Evolutionary conservation across 2,113 vertebrate species (phyloP).

Genomic region (Silurus meridionalis): DNA sequence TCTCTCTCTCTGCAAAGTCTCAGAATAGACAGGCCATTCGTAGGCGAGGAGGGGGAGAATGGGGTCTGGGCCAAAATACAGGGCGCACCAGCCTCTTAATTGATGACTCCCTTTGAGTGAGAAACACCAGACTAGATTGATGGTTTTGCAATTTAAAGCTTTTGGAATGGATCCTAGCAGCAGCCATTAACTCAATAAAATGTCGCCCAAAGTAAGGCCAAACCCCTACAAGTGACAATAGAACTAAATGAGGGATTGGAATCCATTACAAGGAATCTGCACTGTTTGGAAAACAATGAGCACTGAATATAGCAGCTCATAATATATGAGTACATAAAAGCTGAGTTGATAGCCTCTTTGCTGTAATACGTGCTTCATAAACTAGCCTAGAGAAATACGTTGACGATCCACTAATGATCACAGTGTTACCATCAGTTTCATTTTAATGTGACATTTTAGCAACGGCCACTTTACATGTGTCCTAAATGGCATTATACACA

Average conservation of each 20-base stretch:
- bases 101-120: constrained; percentile 57
- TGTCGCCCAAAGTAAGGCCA: constrained; percentile 74
- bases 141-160: constrained; percentile 52
- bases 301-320: constrained; percentile 20
- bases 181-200: constrained; percentile 74
- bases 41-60: constrained; percentile 39
- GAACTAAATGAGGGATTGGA: constrained; percentile 37
- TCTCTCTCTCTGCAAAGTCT: constrained; percentile 53
- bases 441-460: constrained; percentile 14
- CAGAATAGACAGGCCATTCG: constrained; percentile 54
- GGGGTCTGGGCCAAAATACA: constrained; percentile 51
- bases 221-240: constrained; percentile 64
- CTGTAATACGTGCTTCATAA: constrained; percentile 22
- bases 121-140: constrained; percentile 59
- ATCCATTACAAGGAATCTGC: constrained; percentile 47
- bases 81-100: constrained; percentile 58
- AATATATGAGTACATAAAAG: constrained; percentile 38
- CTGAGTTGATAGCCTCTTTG: constrained; percentile 28
- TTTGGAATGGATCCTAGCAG: constrained; percentile 62
- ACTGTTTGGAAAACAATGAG: constrained; percentile 31
- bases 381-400: not conserved
- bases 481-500: not conserved
- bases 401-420: constrained; percentile 19
- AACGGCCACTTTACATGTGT: not conserved
- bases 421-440: constrained; percentile 5